These are phyloP conservation scores for Helobdella robusta DNA, from an alignment of 2,888 invertebrate species.

Conservation along the genomic window DNA sequence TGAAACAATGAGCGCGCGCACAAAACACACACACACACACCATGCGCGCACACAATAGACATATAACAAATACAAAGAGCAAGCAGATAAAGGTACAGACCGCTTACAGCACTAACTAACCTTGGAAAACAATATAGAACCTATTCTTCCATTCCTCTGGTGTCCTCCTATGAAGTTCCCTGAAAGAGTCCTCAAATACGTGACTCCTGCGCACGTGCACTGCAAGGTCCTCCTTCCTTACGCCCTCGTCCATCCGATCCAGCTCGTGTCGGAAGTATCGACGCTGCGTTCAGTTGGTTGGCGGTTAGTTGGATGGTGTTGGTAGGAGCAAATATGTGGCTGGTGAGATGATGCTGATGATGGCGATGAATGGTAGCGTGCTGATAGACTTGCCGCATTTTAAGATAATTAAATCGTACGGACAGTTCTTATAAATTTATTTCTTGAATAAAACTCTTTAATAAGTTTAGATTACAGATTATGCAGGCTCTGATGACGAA, in stretches of 20 bases:
- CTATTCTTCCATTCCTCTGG: constrained; percentile 83
- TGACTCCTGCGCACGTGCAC: constrained; percentile 73
- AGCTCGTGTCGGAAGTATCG: constrained; percentile 77
- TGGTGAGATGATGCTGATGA: no score
- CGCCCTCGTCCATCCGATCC: constrained; percentile 65
- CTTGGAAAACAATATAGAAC: constrained; percentile 84
- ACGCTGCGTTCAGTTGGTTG: no score
- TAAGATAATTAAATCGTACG: no score
- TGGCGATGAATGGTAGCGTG: no score
- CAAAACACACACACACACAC: background rate
- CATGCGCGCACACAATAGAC: background rate
- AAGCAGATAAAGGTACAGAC: background rate
- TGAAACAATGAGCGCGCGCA: background rate
- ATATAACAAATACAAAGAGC: background rate
- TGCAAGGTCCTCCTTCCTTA: constrained; percentile 63
- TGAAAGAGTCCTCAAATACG: constrained; percentile 79
- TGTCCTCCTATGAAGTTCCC: constrained; percentile 69
- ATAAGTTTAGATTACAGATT: no score
- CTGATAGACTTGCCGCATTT: no score
- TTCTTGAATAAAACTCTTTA: no score
- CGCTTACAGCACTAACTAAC: constrained; percentile 49
- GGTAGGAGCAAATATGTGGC: no score
- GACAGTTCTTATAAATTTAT: no score
- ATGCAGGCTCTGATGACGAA: no score
- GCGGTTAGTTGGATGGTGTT: no score